These are phyloP conservation scores for Tokudaia tokunoshimensis DNA, from an alignment of 2,797 vertebrate species.

Conservation along the genomic window DNA sequence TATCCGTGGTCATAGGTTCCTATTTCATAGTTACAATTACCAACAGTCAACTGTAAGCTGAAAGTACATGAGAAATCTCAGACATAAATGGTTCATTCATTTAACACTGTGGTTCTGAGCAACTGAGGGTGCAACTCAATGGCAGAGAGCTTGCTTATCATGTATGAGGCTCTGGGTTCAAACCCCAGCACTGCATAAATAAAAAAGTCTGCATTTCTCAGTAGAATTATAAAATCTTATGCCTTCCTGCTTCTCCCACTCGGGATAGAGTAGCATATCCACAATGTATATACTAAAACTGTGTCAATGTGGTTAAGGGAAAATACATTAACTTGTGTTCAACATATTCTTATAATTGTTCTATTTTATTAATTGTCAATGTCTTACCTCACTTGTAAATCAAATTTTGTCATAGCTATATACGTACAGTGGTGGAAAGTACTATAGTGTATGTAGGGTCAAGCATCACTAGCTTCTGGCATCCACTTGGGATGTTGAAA, in stretches of 20 bases:
- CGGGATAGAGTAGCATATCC: neutral
- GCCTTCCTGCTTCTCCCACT: neutral
- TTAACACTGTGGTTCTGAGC: neutral
- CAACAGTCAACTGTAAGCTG: neutral
- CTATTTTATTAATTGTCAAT: neutral
- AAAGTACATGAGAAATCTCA: neutral
- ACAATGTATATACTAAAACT: neutral
- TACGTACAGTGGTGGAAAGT: neutral
- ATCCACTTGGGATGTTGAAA: neutral
- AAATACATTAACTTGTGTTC: neutral
- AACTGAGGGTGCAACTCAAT: neutral
- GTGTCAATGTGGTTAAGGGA: neutral
- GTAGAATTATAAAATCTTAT: neutral
- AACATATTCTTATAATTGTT: neutral
- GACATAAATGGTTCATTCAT: neutral
- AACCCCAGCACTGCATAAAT: neutral
- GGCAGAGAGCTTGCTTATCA: neutral
- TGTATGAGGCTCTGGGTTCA: neutral
- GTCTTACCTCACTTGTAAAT: neutral
- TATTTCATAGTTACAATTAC: neutral
- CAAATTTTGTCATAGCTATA: neutral
- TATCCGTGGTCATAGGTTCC: neutral
- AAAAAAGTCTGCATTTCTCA: neutral
- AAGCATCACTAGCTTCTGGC: neutral
- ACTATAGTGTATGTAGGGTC: neutral